A percentile compares a stretch with the other conserved stretches of the same genome.
phyloP scores from a whole-genome alignment of 2,797 vertebrate species.

The Agapornis canus region DNA sequence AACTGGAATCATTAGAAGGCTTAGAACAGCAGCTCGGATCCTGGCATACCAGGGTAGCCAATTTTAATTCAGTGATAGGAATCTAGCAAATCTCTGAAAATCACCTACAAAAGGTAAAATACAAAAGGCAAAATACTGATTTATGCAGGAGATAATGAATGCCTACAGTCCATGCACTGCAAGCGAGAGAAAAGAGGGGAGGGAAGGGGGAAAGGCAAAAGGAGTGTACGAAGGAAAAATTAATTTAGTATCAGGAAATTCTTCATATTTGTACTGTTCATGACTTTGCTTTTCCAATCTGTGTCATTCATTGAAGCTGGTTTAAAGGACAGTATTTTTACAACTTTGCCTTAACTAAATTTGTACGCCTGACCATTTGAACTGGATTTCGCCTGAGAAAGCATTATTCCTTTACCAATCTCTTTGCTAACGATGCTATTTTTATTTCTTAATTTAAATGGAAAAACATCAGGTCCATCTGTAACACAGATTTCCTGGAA shows the following conservation, averaged over 20 bases:
- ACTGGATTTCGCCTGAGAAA: not conserved
- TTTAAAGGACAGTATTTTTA: not conserved
- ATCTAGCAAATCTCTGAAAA: not conserved
- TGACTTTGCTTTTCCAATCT: not conserved
- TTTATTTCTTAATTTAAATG: not conserved
- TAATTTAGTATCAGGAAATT: not conserved
- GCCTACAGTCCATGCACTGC: not conserved
- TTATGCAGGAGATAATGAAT: not conserved
- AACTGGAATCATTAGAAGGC: not conserved
- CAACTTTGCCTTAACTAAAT: not conserved
- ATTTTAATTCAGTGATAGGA: not conserved
- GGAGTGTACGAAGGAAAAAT: not conserved
- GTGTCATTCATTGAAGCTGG: not conserved
- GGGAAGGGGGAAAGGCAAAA: not conserved
- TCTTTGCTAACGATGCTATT: not conserved
- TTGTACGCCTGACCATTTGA: not conserved
- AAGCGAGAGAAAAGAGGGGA: not conserved
- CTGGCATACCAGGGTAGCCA: not conserved
- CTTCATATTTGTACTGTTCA: not conserved
- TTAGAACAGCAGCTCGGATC: not conserved
- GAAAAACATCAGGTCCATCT: not conserved
- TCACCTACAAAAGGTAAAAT: not conserved
- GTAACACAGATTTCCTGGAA: not conserved
- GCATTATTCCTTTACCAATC: not conserved
- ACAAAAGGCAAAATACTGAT: not conserved